These are phyloP conservation scores for Orthonyx spaldingii DNA, from an alignment of 2,113 vertebrate genomes.

Conservation along the genomic window DNA sequence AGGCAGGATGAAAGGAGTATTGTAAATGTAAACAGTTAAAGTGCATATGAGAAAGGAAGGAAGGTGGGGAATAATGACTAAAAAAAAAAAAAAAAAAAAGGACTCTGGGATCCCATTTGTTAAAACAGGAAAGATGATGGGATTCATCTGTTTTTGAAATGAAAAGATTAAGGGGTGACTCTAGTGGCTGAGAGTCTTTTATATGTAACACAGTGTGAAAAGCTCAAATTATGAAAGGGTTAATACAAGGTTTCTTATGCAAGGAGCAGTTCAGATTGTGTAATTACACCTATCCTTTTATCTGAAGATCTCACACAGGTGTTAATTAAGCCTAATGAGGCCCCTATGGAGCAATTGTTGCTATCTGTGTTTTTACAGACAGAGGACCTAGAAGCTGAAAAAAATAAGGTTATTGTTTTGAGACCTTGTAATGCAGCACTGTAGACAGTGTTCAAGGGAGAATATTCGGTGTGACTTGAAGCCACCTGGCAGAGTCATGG, in stretches of 20 bases:
- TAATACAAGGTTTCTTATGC: neutral
- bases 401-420: neutral
- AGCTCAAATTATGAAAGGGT: neutral
- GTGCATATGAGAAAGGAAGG: neutral
- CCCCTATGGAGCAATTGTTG: slow-evolving; percentile 2
- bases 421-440: neutral
- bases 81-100: neutral
- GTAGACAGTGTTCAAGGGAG: neutral
- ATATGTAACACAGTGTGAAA: neutral
- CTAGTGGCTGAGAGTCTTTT: neutral
- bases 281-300: slow-evolving; percentile 27
- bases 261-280: neutral
- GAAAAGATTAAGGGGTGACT: neutral
- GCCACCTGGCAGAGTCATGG: neutral
- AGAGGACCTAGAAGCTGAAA: neutral
- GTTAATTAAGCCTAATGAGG: slow-evolving; percentile 51
- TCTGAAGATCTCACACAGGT: slow-evolving; percentile 1
- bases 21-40: neutral
- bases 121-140: neutral
- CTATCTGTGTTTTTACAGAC: neutral
- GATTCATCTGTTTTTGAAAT: neutral
- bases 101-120: neutral
- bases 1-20: neutral
- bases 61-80: neutral
- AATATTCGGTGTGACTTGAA: neutral